Conservation (phyloP, 2,888 invertebrate genomes). For the Halocaridina rubra region DNA sequence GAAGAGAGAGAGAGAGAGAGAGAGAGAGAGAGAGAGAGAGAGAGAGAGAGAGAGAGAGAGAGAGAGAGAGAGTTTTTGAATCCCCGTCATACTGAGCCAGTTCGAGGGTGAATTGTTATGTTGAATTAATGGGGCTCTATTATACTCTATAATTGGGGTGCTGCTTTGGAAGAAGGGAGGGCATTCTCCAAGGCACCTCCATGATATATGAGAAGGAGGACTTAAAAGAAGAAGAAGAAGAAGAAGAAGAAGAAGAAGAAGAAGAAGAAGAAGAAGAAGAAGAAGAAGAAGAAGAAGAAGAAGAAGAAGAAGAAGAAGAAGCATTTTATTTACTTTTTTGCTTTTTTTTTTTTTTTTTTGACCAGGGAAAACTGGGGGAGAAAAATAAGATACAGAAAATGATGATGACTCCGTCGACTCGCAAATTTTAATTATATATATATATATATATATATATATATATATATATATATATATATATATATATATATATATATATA, state of each 20-base stretch:
- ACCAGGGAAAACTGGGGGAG: not conserved
- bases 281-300: not conserved
- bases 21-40: not conserved
- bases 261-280: not conserved
- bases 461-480: not conserved
- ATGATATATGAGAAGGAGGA: not conserved
- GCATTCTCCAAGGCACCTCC: not conserved
- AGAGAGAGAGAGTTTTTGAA: not conserved
- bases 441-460: not conserved
- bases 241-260: not conserved
- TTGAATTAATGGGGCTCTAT: conserved; percentile 8
- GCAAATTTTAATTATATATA: not conserved
- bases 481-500: not conserved
- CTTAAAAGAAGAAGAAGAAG: not conserved
- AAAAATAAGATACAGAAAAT: not conserved
- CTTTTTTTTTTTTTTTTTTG: not conserved
- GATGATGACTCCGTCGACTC: conserved; percentile 19
- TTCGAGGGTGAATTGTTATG: conserved; percentile 11
- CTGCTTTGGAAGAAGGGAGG: not conserved
- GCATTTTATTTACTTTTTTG: not conserved
- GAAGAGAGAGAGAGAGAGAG: not conserved
- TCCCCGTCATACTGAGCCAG: not conserved
- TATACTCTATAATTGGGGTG: not conserved
- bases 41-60: not conserved
- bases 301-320: not conserved